phyloP scores from a whole-genome alignment of 2,888 invertebrate species.

The Trachelus iudaicus region DNA sequence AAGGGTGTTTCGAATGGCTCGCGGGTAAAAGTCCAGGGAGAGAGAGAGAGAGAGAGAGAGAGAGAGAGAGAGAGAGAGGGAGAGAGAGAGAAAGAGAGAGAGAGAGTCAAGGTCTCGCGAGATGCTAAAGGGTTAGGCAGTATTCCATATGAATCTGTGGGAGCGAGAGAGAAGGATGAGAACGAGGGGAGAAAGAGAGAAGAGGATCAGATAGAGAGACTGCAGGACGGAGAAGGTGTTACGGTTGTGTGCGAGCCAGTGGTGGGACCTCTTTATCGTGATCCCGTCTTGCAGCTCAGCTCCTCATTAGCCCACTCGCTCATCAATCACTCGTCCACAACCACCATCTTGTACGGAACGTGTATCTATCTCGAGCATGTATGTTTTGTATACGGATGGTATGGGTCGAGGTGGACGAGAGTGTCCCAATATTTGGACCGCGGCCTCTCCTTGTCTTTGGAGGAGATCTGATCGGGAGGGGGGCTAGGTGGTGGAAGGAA shows the following conservation, averaged over 20 bases:
- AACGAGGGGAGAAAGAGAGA: not conserved
- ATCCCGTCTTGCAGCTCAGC: conserved; percentile 63
- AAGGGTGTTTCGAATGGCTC: not conserved
- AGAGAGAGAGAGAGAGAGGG: conserved; percentile 10
- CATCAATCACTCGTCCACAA: conserved; percentile 65
- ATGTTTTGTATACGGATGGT: conserved; percentile 23
- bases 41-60: conserved; percentile 11
- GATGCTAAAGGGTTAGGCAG: not conserved
- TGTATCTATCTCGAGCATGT: conserved; percentile 15
- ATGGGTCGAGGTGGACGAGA: conserved; percentile 24
- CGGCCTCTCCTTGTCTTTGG: conserved; percentile 18
- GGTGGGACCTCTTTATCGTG: conserved; percentile 64
- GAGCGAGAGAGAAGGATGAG: not conserved
- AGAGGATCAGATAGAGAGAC: conserved; percentile 31
- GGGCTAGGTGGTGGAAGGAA: not conserved
- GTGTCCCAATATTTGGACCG: conserved; percentile 62
- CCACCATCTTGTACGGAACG: conserved; percentile 52
- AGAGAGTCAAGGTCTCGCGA: conserved; percentile 8
- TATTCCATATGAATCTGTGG: not conserved
- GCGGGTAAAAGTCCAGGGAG: not conserved
- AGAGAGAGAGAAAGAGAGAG: conserved; percentile 7
- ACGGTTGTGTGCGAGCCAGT: conserved; percentile 43
- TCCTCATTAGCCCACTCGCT: conserved; percentile 64
- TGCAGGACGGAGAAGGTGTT: conserved; percentile 35
- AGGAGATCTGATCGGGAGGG: not conserved